Evolutionary conservation across 2,797 vertebrate genomes (phyloP).

Genomic region (Cyclura pinguis): DNA sequence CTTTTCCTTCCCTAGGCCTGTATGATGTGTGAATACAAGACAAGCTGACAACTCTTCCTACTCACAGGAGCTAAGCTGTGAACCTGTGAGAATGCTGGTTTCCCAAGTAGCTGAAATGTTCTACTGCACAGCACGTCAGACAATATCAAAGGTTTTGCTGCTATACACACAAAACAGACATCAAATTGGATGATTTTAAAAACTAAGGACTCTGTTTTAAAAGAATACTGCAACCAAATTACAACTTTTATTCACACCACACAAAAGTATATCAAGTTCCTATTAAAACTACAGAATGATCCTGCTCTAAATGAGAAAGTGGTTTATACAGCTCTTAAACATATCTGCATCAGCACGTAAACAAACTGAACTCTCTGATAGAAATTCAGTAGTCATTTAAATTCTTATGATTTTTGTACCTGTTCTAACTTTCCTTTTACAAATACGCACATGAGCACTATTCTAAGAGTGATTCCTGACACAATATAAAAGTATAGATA

Average conservation of each 20-base stretch:
- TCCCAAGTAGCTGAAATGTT: background rate
- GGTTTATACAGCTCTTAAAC: background rate
- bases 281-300: background rate
- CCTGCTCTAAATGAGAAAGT: background rate
- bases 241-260: constrained; percentile 33
- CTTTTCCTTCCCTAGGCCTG: background rate
- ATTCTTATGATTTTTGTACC: background rate
- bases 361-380: background rate
- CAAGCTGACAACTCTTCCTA: background rate
- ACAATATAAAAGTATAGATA: too few relatives aligned
- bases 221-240: constrained; percentile 47
- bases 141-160: background rate
- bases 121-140: background rate
- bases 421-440: background rate
- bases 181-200: background rate
- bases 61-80: background rate
- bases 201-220: background rate
- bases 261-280: background rate
- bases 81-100: background rate
- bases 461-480: too few relatives aligned
- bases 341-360: rapidly evolving
- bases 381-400: background rate
- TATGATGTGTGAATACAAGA: background rate
- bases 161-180: background rate
- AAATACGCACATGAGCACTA: background rate